Conservation (phyloP, 2,888 invertebrate genomes). For the Willowsia nigromaculata region DNA sequence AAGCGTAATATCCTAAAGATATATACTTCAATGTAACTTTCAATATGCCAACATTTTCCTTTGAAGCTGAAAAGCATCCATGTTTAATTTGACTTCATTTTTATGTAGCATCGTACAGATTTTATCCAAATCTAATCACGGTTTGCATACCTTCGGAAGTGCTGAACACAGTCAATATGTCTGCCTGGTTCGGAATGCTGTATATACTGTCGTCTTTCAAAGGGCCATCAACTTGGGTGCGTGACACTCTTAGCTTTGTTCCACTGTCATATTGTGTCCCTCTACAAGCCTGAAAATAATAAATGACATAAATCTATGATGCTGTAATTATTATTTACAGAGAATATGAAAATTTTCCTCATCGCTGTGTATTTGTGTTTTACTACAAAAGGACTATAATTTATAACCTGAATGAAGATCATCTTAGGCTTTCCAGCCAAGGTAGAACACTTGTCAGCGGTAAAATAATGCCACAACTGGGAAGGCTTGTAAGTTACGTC, state of each 20-base stretch:
- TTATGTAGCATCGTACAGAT: too few species aligned
- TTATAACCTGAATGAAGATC: slow-evolving; percentile 71
- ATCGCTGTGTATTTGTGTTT: too few species aligned
- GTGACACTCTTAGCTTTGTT: slow-evolving; percentile 74
- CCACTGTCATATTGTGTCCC: slow-evolving; percentile 80
- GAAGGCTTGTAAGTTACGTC: slow-evolving; percentile 67
- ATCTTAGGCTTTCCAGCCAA: slow-evolving; percentile 76
- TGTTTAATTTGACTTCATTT: too few species aligned
- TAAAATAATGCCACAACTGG: slow-evolving; percentile 64
- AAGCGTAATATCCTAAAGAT: slow-evolving; percentile 81
- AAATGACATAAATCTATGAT: too few species aligned
- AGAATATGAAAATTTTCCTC: too few species aligned
- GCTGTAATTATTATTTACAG: too few species aligned
- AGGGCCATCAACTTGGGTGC: slow-evolving; percentile 58
- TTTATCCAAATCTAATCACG: too few species aligned
- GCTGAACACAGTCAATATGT: slow-evolving; percentile 74
- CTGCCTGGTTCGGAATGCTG: slow-evolving; percentile 73
- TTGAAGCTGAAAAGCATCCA: slow-evolving; percentile 47
- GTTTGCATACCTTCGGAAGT: slow-evolving; percentile 70
- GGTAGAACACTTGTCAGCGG: slow-evolving; percentile 69
- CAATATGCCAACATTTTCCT: slow-evolving; percentile 33
- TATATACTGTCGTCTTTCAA: not conserved
- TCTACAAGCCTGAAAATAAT: slow-evolving; percentile 80
- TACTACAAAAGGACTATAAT: not conserved
- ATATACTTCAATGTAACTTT: slow-evolving; percentile 55